These are phyloP conservation scores for Sinocyclocheilus anshuiensis DNA, from an alignment of 2,113 vertebrate species.

Conservation along the genomic window DNA sequence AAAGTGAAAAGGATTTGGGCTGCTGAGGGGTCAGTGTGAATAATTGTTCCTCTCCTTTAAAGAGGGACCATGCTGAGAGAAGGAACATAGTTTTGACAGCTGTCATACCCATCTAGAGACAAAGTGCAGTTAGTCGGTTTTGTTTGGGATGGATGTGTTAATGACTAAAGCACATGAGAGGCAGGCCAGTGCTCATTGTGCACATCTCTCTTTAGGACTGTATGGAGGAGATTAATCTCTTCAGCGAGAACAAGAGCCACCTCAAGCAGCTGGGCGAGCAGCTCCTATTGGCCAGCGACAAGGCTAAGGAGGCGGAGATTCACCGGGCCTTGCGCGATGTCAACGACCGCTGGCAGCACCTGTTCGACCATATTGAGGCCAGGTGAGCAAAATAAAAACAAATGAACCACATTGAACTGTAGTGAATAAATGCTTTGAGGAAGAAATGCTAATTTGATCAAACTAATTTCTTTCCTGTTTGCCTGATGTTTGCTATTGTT, in stretches of 20 bases:
- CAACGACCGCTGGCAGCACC: conserved; percentile 89
- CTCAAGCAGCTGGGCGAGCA: conserved; percentile 90
- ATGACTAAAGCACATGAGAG: conserved; percentile 33
- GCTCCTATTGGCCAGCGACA: conserved; percentile 83
- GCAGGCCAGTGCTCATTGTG: conserved; percentile 8
- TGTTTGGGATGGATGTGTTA: conserved; percentile 35
- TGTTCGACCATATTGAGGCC: conserved; percentile 87
- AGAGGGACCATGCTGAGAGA: conserved; percentile 25
- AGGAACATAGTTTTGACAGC: conserved; percentile 39
- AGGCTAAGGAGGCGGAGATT: conserved; percentile 81
- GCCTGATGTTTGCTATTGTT: not conserved
- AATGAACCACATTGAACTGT: not conserved
- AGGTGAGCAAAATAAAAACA: conserved; percentile 78
- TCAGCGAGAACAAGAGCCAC: conserved; percentile 88
- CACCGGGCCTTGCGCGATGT: conserved; percentile 85
- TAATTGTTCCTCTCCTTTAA: conserved; percentile 5
- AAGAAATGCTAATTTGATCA: not conserved
- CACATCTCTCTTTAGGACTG: conserved; percentile 81
- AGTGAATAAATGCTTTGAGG: no score
- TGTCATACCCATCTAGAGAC: conserved; percentile 30
- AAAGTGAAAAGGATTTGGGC: conserved; percentile 10
- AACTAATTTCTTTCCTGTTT: not conserved
- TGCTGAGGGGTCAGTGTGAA: not conserved
- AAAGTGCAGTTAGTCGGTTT: conserved; percentile 10
- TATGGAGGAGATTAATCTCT: conserved; percentile 94